A percentile compares a stretch with the other conserved stretches of the same genome.
Evolutionary conservation across 2,888 invertebrate species (phyloP).

Genomic region (Pachycephus smyrnensis): DNA sequence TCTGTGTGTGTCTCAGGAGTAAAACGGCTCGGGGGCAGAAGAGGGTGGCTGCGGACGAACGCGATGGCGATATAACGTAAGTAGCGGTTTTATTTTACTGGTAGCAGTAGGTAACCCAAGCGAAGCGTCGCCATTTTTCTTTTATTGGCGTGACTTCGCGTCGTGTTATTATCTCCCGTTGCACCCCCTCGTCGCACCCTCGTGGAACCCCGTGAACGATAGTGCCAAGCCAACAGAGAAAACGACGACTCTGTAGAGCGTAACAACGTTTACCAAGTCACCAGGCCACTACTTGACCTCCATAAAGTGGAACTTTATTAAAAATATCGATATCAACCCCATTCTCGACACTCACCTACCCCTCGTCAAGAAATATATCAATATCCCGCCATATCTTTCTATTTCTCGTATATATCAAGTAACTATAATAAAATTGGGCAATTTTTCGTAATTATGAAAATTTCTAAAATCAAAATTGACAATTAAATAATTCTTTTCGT

Average conservation of each 20-base stretch:
- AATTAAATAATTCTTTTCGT: background rate
- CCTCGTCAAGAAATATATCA: background rate
- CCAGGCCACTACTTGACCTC: conserved; percentile 11
- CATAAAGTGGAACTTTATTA: background rate
- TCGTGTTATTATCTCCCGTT: conserved; percentile 34
- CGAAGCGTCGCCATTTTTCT: conserved; percentile 31
- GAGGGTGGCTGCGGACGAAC: conserved; percentile 9
- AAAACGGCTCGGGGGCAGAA: background rate
- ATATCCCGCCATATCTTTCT: background rate
- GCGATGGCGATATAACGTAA: conserved; percentile 27
- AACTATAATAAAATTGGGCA: background rate
- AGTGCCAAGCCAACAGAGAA: background rate
- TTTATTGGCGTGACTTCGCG: conserved; percentile 41
- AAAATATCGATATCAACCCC: conserved; percentile 4
- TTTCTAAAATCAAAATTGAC: background rate
- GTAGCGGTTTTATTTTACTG: conserved; percentile 30
- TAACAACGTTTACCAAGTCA: conserved; percentile 5
- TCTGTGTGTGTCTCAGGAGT: background rate
- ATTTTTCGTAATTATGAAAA: background rate
- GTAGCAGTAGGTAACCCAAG: conserved; percentile 23
- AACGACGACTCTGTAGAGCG: background rate
- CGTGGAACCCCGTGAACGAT: background rate
- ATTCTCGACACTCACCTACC: background rate
- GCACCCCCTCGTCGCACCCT: background rate
- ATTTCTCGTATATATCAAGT: background rate